These are phyloP conservation scores for Falco columbarius DNA, from an alignment of 2,797 vertebrate species.

Conservation along the genomic window DNA sequence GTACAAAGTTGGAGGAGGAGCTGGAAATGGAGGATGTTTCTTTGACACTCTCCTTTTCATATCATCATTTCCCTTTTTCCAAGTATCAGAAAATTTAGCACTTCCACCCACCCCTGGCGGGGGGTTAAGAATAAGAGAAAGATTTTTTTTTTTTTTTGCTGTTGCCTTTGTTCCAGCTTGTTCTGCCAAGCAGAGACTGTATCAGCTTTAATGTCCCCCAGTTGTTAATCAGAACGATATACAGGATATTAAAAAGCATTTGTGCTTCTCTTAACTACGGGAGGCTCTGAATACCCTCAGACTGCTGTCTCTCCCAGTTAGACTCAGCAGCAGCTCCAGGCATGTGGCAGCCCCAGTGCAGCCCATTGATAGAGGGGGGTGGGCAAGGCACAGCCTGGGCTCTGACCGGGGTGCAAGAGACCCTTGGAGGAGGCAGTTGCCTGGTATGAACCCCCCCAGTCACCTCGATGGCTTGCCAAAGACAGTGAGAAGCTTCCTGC, in stretches of 20 bases:
- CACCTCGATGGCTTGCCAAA: not conserved
- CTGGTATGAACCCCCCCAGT: not conserved
- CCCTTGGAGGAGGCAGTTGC: not conserved
- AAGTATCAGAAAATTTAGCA: not conserved
- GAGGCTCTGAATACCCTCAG: not conserved
- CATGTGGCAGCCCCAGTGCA: not conserved
- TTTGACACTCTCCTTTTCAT: constrained; percentile 17
- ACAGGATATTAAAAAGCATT: not conserved
- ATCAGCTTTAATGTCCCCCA: not conserved
- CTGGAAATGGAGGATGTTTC: not conserved
- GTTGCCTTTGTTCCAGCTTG: not conserved
- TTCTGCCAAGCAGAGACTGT: not conserved
- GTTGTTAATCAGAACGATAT: not conserved
- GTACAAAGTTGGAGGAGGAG: constrained; percentile 1
- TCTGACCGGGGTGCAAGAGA: not conserved
- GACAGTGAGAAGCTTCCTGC: not conserved
- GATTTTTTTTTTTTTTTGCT: not conserved
- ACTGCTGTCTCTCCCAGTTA: not conserved
- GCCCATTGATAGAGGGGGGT: not conserved
- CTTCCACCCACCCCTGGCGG: not conserved
- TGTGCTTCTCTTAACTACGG: not conserved
- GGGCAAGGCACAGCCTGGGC: not conserved
- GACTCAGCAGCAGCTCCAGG: not conserved
- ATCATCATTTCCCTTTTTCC: not conserved
- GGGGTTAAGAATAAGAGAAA: not conserved